Evolutionary conservation across 1,140 invertebrate species (phyloP).

Genomic region (Xylocopa sonorina): DNA sequence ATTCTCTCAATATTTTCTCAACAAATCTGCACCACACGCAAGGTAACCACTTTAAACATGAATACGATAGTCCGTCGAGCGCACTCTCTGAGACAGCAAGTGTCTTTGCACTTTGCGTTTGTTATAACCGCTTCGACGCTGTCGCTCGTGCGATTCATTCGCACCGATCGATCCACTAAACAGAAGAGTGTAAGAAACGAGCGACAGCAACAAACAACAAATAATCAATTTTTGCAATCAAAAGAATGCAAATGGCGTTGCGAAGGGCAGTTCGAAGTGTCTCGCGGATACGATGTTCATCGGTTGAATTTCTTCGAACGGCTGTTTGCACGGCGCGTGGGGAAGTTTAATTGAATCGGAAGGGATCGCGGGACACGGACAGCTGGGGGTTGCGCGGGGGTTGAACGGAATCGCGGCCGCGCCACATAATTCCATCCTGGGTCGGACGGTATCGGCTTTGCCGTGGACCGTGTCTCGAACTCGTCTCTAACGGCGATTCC

Average conservation of each 20-base stretch:
- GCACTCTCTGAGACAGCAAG: background rate
- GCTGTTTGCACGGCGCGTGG: slow-evolving; percentile 22
- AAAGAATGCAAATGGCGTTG: too few relatives aligned
- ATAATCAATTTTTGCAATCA: too few relatives aligned
- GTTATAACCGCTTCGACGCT: too few relatives aligned
- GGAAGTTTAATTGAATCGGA: slow-evolving; percentile 55
- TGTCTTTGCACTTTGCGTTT: background rate
- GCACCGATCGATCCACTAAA: too few relatives aligned
- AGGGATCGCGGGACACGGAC: slow-evolving; percentile 10
- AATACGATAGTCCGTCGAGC: background rate
- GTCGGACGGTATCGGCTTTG: slow-evolving; percentile 55
- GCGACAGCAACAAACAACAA: too few relatives aligned
- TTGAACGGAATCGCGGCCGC: slow-evolving; percentile 47
- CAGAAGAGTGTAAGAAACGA: too few relatives aligned
- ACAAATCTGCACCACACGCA: background rate
- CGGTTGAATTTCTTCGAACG: slow-evolving; percentile 5
- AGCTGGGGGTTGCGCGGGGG: background rate
- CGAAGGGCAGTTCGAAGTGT: background rate
- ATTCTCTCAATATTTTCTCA: slow-evolving; percentile 1
- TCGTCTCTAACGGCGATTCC: slow-evolving; percentile 50
- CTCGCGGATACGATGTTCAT: slow-evolving; percentile 12
- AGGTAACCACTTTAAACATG: background rate
- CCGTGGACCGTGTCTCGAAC: slow-evolving; percentile 61
- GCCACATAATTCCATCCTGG: slow-evolving; percentile 56
- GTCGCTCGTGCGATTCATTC: too few relatives aligned